Base-by-base conservation (phyloP, 2,888 invertebrate genomes). In the Kuschelorhynchus macadamiae region DNA sequence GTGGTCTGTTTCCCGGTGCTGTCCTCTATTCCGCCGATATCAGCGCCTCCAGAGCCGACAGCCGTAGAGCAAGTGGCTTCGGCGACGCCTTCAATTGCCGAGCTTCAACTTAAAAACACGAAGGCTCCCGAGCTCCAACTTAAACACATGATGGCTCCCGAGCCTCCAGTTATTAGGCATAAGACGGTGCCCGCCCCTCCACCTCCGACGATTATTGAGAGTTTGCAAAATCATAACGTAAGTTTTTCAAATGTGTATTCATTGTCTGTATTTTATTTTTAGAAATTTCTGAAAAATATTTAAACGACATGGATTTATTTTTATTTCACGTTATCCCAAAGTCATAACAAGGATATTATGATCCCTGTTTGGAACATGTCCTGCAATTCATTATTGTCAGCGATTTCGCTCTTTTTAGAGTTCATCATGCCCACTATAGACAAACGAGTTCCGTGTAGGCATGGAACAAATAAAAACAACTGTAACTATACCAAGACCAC, bases 1-100 rank as follows among this genome's bases (percentile, higher is more conserved):
- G 83, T 84, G 4, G 83, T 83, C 8, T 82, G 82, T 71, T 84
- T 83, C 65, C 83, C 83, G 1, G 82, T 81, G 73, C 70, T 84
- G 33, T 82, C 83, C 1, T 77, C 77, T 41, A 80, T 81, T 21
- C 67, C 63, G 12, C 71, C 71, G 17, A 63, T 71, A 2, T 30
- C 57, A 36, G 60, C 61, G 2, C 70, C 70, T 1, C 69, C 69
- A 2, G 55, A 39, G n/a, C 67, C 67, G 3, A 61, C 62, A 2
- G 56, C 61, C 5, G 62, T 62, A 1, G 61, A 62, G 49, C 36
- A 62, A 25, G 53, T 60, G 1, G 52, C 44, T 0, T 50, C 59
- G 55, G 70, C 53, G 55, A 62, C 52, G 61, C 67, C 67, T 1
- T 33, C 42, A 8, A 55, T 61, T 0, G 7, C 47, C 1, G 25